A percentile compares a stretch with the other conserved stretches of the same genome.
These are phyloP conservation scores for Pseudomyrmex dendroicus DNA, from an alignment of 1,140 invertebrate species.

Conservation along the genomic window DNA sequence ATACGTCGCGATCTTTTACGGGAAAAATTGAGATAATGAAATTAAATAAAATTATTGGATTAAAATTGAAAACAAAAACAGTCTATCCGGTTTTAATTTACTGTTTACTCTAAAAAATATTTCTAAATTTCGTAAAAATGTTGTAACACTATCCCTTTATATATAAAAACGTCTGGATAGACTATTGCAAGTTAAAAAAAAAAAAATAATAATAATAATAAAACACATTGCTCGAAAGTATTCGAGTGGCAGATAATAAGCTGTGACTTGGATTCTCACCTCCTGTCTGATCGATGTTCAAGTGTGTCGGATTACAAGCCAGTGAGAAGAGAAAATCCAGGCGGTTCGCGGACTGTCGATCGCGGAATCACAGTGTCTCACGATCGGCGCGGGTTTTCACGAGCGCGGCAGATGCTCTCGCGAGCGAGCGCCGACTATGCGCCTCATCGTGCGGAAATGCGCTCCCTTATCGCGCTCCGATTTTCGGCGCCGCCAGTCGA, in stretches of 20 bases:
- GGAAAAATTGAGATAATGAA: background rate
- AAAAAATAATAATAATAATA: background rate
- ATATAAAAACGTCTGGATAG: too few species aligned
- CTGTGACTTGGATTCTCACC: slow-evolving; percentile 57
- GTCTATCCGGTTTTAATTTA: background rate
- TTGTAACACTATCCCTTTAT: background rate
- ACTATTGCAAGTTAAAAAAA: background rate
- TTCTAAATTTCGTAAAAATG: background rate
- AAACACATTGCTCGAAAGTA: background rate
- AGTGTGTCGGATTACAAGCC: slow-evolving; percentile 9
- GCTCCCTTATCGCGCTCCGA: background rate
- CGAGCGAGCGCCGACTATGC: slow-evolving; percentile 27
- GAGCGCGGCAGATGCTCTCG: slow-evolving; percentile 27
- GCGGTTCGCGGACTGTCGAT: slow-evolving; percentile 17
- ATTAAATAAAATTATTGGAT: too few species aligned
- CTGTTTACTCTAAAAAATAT: background rate
- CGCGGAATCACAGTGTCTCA: slow-evolving; percentile 3
- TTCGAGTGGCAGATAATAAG: background rate
- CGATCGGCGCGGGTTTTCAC: slow-evolving; percentile 30
- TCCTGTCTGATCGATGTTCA: slow-evolving; percentile 37
- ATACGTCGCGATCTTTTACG: background rate
- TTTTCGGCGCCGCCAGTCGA: background rate
- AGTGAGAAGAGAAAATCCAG: slow-evolving; percentile 53
- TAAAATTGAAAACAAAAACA: too few species aligned
- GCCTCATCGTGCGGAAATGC: slow-evolving; percentile 40